phyloP scores from a whole-genome alignment of 2,888 invertebrate species.

The Carabus problematicus region DNA sequence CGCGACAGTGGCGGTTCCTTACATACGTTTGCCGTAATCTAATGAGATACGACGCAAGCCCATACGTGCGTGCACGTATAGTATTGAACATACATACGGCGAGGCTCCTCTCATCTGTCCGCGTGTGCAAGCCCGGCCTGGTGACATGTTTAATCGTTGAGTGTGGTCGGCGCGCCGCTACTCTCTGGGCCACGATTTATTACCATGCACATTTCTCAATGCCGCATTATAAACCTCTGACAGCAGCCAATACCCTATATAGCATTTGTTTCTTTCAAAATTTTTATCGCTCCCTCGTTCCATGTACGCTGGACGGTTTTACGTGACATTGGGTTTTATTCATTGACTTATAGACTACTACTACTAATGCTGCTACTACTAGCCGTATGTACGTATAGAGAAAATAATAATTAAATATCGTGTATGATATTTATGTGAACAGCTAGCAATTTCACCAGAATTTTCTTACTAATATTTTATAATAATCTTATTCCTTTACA shows the following conservation, averaged over 20 bases:
- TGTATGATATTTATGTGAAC: too few species aligned
- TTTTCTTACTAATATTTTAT: background rate
- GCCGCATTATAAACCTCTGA: slow-evolving; percentile 54
- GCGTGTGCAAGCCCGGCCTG: background rate
- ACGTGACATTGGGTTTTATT: too few species aligned
- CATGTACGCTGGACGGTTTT: slow-evolving; percentile 53
- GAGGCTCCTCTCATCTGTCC: background rate
- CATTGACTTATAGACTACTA: too few species aligned
- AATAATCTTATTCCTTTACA: slow-evolving; percentile 57
- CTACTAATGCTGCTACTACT: too few species aligned
- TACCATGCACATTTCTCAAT: slow-evolving; percentile 53
- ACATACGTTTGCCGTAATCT: slow-evolving; percentile 14
- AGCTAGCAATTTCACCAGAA: too few species aligned
- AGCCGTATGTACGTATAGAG: too few species aligned
- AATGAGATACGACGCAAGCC: slow-evolving; percentile 7
- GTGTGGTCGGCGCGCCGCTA: too few species aligned
- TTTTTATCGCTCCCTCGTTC: slow-evolving; percentile 60
- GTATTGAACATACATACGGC: background rate
- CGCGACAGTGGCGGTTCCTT: background rate
- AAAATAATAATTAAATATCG: too few species aligned
- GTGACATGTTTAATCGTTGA: slow-evolving; percentile 29
- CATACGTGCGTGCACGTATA: background rate
- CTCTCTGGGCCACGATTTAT: slow-evolving; percentile 52
- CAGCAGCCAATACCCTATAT: slow-evolving; percentile 58
- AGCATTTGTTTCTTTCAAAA: slow-evolving; percentile 59